Evolutionary conservation across 1,140 invertebrate genomes (phyloP).

Genomic region (Mercenaria mercenaria): DNA sequence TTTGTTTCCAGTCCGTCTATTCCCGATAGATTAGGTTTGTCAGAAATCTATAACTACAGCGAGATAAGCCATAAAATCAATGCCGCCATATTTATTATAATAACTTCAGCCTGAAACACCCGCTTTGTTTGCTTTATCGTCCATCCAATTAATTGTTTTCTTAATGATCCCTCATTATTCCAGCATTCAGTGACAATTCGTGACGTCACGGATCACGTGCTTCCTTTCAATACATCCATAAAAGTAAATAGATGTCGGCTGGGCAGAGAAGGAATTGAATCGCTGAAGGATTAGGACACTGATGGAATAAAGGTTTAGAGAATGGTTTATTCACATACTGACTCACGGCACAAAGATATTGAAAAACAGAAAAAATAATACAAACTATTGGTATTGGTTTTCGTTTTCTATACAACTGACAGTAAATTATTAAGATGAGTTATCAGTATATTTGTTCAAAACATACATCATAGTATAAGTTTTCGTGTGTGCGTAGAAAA

Average conservation of each 20-base stretch:
- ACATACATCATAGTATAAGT: too few species aligned
- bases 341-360: neutral
- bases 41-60: conserved; percentile 52
- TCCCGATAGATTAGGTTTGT: conserved; percentile 14
- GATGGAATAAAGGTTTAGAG: neutral
- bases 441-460: too few species aligned
- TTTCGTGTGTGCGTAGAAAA: too few species aligned
- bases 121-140: conserved; percentile 49
- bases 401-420: too few species aligned
- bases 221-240: conserved; percentile 63
- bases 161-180: conserved; percentile 61
- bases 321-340: neutral
- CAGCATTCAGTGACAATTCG: conserved; percentile 48
- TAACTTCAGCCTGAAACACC: conserved; percentile 15
- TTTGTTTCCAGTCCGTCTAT: conserved; percentile 53
- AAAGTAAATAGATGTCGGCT: conserved; percentile 63
- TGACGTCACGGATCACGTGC: conserved; percentile 65
- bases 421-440: too few species aligned
- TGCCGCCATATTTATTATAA: conserved; percentile 56
- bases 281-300: conserved; percentile 9
- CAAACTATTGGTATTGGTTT: too few species aligned
- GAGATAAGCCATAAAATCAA: conserved; percentile 64
- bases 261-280: neutral
- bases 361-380: neutral
- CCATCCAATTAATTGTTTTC: conserved; percentile 62